phyloP scores from a whole-genome alignment of 30 jellyfish, hydroid and myxozoan genomes.

The Hydra vulgaris region DNA sequence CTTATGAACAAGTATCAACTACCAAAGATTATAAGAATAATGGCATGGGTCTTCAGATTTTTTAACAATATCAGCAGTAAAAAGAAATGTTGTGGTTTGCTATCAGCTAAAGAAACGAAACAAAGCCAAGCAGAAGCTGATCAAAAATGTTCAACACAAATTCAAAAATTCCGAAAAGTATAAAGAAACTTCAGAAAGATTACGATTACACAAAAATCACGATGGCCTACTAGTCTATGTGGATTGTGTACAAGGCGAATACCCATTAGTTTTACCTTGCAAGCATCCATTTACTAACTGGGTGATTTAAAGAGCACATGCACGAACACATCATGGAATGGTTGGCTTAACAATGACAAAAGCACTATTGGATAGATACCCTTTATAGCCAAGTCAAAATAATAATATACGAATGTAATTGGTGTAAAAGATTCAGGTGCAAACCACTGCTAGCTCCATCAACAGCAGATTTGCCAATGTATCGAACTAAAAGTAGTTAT shows the following conservation, averaged over 20 bases:
- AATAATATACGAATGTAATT: constrained; percentile 7
- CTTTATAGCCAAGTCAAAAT: constrained; percentile 28
- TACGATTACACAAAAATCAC: not conserved
- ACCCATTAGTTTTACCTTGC: constrained; percentile 38
- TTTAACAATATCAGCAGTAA: not conserved
- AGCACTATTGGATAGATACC: constrained; percentile 36
- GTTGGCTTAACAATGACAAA: not conserved
- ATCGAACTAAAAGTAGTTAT: not conserved
- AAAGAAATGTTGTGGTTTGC: not conserved
- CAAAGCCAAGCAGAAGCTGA: not conserved
- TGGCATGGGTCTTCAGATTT: constrained; percentile 30
- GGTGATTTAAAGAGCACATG: constrained; percentile 10
- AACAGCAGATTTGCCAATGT: constrained; percentile 19
- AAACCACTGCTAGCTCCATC: constrained; percentile 9
- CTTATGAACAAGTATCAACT: constrained; percentile 6
- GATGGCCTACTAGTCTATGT: constrained; percentile 26
- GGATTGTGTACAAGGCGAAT: constrained; percentile 44
- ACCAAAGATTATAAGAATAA: not conserved
- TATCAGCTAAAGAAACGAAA: not conserved
- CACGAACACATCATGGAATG: not conserved
- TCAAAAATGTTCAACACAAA: not conserved
- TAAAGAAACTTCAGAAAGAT: not conserved
- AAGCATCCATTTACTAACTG: constrained; percentile 20
- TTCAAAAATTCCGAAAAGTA: not conserved
- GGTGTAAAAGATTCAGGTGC: not conserved